Evolutionary conservation across 2,113 vertebrate genomes (phyloP), one percentile per base, ranked within the genome.

Genomic region (Ranitomeya variabilis): DNA sequence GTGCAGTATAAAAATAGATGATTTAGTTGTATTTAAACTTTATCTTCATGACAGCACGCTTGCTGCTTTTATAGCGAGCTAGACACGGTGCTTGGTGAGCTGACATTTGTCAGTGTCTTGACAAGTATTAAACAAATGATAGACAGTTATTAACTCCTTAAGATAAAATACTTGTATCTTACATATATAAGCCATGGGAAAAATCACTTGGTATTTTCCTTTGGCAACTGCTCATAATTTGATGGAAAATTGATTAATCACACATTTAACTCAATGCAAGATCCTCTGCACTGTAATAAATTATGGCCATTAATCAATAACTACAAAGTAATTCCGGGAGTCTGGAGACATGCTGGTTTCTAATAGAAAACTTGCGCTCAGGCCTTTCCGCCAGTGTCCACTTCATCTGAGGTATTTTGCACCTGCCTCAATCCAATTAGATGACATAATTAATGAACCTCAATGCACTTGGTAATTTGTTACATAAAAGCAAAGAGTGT

Each of bases 261-360:
- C 96, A 98, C 96, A 94, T 99, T 99, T 98, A 98, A 97, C 96
- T 95, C 95, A 95, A 98, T 97, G 97, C 96, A 96, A 96, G 96
- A 96, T 96, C 96, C 95, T 97, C 95, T 95, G 96, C 96, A 96
- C 94, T 91, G 95, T 98, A 98, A 99, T 99, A 99, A 99, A 99
- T 99, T 97, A 99, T 97, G 95, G 97, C 96, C 97, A 99, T 99
- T 99, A 99, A 99, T 99, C 98, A 99, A 99, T 99, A 99, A 98
- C 96, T 97, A 96, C 97, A 97, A 95, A 94, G 96, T 97, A 96
- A 97, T 97, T 96, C 96, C 95, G 94, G 95, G 95, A 97, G 96
- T 97, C 97, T 96, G 97, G 97, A 97, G 95, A 97, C 98, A 97
- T 96, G 97, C 98, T 98, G 98, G 92, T 96, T 98, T 95, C 96